These are phyloP conservation scores for Tetramorium simillimum DNA, from an alignment of 1,140 invertebrate genomes.

Conservation along the genomic window DNA sequence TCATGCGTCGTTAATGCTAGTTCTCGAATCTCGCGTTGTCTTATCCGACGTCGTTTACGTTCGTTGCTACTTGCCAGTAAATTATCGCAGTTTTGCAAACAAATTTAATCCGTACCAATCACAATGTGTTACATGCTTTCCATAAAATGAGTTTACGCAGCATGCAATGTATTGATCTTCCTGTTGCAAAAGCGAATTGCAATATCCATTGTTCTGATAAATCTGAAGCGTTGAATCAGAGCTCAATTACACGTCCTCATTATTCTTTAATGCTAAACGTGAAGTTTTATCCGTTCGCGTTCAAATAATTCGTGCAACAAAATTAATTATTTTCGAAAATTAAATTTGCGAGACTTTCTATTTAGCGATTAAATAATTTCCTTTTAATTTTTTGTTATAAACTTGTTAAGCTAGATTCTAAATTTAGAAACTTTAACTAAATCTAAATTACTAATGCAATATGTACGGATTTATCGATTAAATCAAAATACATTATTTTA, in stretches of 20 bases:
- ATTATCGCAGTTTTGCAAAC: neutral
- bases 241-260: neutral
- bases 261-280: slow-evolving; percentile 13
- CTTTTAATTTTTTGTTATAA: neutral
- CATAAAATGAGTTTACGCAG: neutral
- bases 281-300: neutral
- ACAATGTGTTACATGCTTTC: neutral
- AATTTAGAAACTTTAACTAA: neutral
- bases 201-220: neutral
- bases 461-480: neutral
- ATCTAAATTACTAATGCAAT: neutral
- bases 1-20: neutral
- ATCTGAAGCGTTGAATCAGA: slow-evolving; percentile 20
- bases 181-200: slow-evolving; percentile 17
- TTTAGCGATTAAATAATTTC: neutral
- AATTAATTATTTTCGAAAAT: neutral
- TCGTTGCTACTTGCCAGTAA: neutral
- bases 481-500: neutral
- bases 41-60: neutral
- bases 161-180: neutral
- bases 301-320: neutral
- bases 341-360: neutral
- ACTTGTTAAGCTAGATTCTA: neutral
- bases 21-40: slow-evolving; percentile 12
- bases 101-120: slow-evolving; percentile 20